Evolutionary conservation across 1,140 invertebrate species (phyloP), one percentile per base, ranked within the genome.

Genomic region (Paralvinella palmiformis): DNA sequence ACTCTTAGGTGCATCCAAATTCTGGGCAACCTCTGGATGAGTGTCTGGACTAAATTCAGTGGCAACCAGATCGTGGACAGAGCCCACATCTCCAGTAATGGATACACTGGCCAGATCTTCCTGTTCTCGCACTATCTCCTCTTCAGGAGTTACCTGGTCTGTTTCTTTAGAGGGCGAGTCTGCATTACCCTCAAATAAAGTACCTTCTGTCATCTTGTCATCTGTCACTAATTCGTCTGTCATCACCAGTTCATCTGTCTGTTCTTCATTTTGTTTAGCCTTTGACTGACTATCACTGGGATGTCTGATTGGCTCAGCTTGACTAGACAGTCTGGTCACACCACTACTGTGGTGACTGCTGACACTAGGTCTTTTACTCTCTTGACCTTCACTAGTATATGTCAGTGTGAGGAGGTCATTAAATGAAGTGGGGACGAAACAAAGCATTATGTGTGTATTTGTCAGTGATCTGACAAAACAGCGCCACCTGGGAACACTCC

Each of bases 401-500:
- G 37, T 66, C 3, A 67, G 50, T 5, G 24, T n/a, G 32, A 79
- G 73, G 20, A 84, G 65, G 70, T 83, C 82, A 31, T 78, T 70
- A 70, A 77, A 83, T 10, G 85, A 84, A 7, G 86, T 84, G 2
- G 89, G 88, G 17, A 91, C 66, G 69, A 91, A 84, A 4, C 88
- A 89, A 3, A 90, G 71, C 13, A 90, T 83, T 3, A 89, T 81
- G 66, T 87, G 86, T 0, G 84, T 85, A 2, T 80, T 70, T 22
- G 83, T 85, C 17, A 86, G 78, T 20, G 84, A 83, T 76, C 88
- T 89, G 4, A 89, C 79, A 71, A 86, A 90, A 75, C 88, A 91
- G 58, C 84, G 81, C 88, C 88, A 90, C 64, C 80, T 76, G 17
- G 83, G 71, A 52, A 10, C 57, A 7, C n/a, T n/a, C n/a, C n/a